Conservation (phyloP, 2,797 vertebrate species). For the Mus caroli region DNA sequence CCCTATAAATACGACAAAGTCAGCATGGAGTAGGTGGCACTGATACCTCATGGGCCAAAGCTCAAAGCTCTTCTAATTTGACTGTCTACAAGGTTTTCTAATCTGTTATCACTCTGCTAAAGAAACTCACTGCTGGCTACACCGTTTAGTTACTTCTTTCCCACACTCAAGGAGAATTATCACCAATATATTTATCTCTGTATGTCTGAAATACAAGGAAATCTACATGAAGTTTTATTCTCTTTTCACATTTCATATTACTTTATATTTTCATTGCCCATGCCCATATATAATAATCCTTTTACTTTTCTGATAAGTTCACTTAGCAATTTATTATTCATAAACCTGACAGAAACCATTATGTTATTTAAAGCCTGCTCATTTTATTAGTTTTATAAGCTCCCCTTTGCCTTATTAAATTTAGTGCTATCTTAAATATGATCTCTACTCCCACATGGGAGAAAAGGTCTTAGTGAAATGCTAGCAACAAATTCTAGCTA, state of each 20-base stretch:
- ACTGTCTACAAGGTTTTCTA: neutral
- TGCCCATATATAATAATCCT: conserved; percentile 24
- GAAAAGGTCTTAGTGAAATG: conserved; percentile 33
- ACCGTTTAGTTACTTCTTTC: neutral
- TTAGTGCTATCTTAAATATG: conserved; percentile 49
- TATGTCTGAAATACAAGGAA: neutral
- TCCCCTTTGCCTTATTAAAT: conserved; percentile 37
- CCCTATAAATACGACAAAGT: neutral
- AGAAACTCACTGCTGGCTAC: neutral
- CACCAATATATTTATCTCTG: conserved; percentile 3
- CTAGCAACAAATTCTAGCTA: conserved; percentile 22
- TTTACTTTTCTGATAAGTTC: conserved; percentile 24
- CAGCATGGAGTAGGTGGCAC: neutral
- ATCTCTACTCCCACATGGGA: neutral
- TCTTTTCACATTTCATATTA: neutral
- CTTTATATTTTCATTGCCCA: neutral
- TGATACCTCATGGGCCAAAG: neutral
- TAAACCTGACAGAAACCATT: conserved; percentile 30
- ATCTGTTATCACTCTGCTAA: neutral
- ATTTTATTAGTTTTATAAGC: neutral
- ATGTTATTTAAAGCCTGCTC: conserved; percentile 11
- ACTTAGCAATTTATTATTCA: conserved; percentile 19
- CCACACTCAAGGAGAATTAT: neutral
- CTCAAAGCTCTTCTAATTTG: neutral
- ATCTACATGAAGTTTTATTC: neutral